These are phyloP conservation scores for Diglossa brunneiventris DNA, from an alignment of 2,113 vertebrate genomes.

Conservation along the genomic window DNA sequence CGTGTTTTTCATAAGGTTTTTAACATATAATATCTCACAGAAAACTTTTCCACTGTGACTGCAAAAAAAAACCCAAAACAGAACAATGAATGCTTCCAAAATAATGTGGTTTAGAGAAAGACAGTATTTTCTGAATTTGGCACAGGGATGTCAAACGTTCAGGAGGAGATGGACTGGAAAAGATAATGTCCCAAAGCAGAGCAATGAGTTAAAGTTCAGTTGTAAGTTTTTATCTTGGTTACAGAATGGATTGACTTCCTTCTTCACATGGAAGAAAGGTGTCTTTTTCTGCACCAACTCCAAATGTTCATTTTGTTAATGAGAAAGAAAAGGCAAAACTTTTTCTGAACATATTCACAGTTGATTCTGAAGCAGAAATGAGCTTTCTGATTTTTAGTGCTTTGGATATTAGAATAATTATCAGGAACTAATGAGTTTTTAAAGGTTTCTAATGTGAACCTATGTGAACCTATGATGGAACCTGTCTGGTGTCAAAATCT, in stretches of 20 bases:
- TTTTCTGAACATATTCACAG: conserved; percentile 30
- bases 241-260: conserved; percentile 26
- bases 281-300: conserved; percentile 8
- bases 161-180: conserved; percentile 36
- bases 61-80: background rate
- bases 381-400: conserved; percentile 62
- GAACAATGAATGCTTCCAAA: conserved; percentile 20
- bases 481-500: conserved; percentile 57
- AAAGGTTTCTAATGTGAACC: conserved; percentile 71
- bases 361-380: conserved; percentile 61
- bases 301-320: conserved; percentile 20
- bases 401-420: conserved; percentile 77
- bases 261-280: background rate
- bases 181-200: background rate
- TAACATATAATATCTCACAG: background rate
- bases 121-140: conserved; percentile 45
- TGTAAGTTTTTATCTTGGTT: conserved; percentile 15
- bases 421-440: conserved; percentile 75
- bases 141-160: conserved; percentile 44
- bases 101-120: conserved; percentile 41
- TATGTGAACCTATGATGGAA: conserved; percentile 73
- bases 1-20: background rate
- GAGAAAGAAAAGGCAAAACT: conserved; percentile 51
- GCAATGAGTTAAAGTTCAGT: conserved; percentile 29
- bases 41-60: conserved; percentile 11